Percentiles rank a stretch among this genome's conserved stretches.
Conservation (phyloP, 2,888 invertebrate genomes). For the Agrilus cyanescens region DNA sequence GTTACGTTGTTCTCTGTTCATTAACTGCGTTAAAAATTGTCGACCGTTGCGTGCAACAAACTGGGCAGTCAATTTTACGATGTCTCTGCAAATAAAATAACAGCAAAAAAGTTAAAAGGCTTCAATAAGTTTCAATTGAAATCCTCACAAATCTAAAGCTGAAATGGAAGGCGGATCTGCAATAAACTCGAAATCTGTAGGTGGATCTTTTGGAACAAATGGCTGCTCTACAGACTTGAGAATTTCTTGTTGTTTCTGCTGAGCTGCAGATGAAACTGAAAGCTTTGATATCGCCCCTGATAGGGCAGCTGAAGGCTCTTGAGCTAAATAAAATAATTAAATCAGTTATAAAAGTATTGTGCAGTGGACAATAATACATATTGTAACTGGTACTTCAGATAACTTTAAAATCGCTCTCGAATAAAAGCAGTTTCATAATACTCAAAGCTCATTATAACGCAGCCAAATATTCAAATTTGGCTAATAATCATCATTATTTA, state of each 20-base stretch:
- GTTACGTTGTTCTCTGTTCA: constrained; percentile 96
- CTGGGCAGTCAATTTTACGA: constrained; percentile 95
- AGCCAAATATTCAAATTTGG: constrained; percentile 32
- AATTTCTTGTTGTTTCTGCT: constrained; percentile 78
- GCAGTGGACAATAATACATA: not conserved
- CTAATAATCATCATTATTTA: constrained; percentile 28
- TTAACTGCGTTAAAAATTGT: constrained; percentile 93
- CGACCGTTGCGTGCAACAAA: constrained; percentile 98
- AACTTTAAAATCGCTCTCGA: constrained; percentile 22
- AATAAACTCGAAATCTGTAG: constrained; percentile 83
- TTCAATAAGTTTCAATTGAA: not conserved
- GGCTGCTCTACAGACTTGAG: constrained; percentile 78
- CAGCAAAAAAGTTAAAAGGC: too few species aligned
- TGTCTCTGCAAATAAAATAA: constrained; percentile 58
- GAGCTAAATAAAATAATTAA: constrained; percentile 24
- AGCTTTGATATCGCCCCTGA: constrained; percentile 39
- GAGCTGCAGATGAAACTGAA: constrained; percentile 64
- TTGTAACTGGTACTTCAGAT: not conserved
- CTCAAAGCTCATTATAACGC: constrained; percentile 22
- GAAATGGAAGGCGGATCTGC: constrained; percentile 98
- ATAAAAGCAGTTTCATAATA: constrained; percentile 21
- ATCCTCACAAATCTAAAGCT: constrained; percentile 77
- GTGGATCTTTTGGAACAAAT: constrained; percentile 84
- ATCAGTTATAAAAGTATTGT: constrained; percentile 1
- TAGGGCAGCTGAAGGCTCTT: constrained; percentile 36